These are phyloP conservation scores for Charaxes varanes DNA, from an alignment of 1,140 invertebrate genomes.

Conservation along the genomic window DNA sequence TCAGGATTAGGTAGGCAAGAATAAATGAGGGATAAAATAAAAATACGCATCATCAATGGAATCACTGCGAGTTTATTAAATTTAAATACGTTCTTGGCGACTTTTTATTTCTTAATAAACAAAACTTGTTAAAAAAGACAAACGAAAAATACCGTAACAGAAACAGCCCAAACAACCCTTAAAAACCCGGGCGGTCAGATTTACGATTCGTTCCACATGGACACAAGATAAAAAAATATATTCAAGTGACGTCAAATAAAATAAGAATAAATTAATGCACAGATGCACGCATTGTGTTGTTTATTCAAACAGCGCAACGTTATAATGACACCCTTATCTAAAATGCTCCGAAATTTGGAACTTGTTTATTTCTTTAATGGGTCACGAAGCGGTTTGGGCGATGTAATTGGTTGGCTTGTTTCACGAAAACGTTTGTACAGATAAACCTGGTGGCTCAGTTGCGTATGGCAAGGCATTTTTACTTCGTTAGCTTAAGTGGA, in stretches of 20 bases:
- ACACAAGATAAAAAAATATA: slow-evolving; percentile 14
- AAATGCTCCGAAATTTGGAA: slow-evolving; percentile 4
- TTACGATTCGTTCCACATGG: slow-evolving; percentile 14
- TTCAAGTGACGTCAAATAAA: slow-evolving; percentile 18
- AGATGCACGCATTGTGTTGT: slow-evolving; percentile 20
- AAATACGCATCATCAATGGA: slow-evolving; percentile 60
- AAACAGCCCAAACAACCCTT: slow-evolving; percentile 6
- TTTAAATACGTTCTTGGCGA: slow-evolving; percentile 67
- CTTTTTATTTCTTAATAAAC: no score
- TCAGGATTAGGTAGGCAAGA: no score
- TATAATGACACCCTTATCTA: slow-evolving; percentile 12
- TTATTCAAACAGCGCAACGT: slow-evolving; percentile 11
- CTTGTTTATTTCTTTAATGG: slow-evolving; percentile 24
- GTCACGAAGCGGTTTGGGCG: no score
- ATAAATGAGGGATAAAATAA: slow-evolving; percentile 32
- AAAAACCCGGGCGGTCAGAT: slow-evolving; percentile 11
- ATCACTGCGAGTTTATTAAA: slow-evolving; percentile 72
- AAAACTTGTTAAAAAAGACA: no score
- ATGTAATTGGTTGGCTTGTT: no score
- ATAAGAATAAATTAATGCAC: slow-evolving; percentile 24
- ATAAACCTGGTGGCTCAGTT: no score
- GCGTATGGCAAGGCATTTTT: no score
- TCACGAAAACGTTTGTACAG: no score
- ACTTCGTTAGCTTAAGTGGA: no score
- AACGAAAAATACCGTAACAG: not conserved